Base-by-base conservation (phyloP, 2,888 invertebrate genomes). In the Tachystola acroxantha region DNA sequence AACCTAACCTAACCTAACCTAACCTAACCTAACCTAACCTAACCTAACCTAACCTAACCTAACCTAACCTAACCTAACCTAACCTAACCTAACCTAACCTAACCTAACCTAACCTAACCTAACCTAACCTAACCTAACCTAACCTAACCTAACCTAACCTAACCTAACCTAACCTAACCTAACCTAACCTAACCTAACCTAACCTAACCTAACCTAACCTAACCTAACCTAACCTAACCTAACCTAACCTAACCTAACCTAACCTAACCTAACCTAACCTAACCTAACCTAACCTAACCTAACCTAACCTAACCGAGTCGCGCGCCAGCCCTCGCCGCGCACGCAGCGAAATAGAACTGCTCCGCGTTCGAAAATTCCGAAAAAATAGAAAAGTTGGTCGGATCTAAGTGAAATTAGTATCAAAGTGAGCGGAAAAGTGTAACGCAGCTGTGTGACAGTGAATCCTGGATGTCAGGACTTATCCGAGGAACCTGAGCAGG, bases 241-340 rank as follows among this genome's bases (percentile, higher is more conserved):
- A 32, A 32, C 32, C 32, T 32, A 32, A 32, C 32, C 32, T 32
- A 32, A 32, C 32, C 32, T 32, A 32, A 32, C 32, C 32, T 34
- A 34, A 36, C 24, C 31, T 36, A 26, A 36, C 36, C 36, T 36
- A 36, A 36, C 36, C 36, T 36, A 36, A 36, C 36, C 36, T 36
- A 36, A 36, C 36, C 36, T 36, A 36, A 36, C 36, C 36, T 36
- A 36, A 36, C 36, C 36, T 36, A 24, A 22, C 32, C 24, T 22
- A 32, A 22, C 32, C 22, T 24, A 22, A 32, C 32, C 24, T 24
- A 24, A 22, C 32, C 32, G 12, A 24, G 24, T 12, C 24, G 29
- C 29, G 30, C 36, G 30, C 36, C 30, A 36, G 30, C 36, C 36
- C 22, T 29, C 19, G 26, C n/a, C n/a, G n/a, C n/a, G n/a, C n/a